These are phyloP conservation scores for Perodicticus potto DNA, from an alignment of 2,797 vertebrate species.

Conservation along the genomic window DNA sequence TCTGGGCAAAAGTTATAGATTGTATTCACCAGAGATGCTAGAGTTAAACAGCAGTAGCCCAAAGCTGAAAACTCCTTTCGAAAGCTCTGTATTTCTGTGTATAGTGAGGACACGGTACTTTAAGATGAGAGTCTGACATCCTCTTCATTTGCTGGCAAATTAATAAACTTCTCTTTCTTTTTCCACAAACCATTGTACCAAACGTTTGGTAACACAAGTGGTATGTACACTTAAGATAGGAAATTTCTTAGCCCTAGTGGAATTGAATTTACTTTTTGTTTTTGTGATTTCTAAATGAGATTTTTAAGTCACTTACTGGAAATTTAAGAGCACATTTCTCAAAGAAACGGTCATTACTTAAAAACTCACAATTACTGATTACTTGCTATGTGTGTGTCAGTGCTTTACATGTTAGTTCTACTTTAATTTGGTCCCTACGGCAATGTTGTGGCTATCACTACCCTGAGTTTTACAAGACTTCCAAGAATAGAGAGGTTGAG, in stretches of 20 bases:
- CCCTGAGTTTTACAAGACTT: constrained; percentile 15
- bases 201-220: neutral
- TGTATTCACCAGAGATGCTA: no score
- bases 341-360: constrained; percentile 15
- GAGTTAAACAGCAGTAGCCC: no score
- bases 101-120: no score
- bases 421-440: constrained; percentile 50
- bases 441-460: neutral
- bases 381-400: neutral
- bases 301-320: constrained; percentile 54
- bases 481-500: constrained; percentile 13
- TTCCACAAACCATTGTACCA: no score
- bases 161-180: no score
- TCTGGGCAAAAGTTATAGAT: no score
- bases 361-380: neutral
- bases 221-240: neutral
- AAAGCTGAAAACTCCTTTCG: no score
- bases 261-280: constrained; percentile 38
- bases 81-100: no score
- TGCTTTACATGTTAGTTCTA: constrained; percentile 30
- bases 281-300: constrained; percentile 54
- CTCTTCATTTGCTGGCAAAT: no score
- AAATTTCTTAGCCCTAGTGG: constrained; percentile 20
- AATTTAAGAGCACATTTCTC: constrained; percentile 58
- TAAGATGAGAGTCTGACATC: no score